Evolutionary conservation across 2,797 vertebrate genomes (phyloP).

Genomic region (Mus minutoides): DNA sequence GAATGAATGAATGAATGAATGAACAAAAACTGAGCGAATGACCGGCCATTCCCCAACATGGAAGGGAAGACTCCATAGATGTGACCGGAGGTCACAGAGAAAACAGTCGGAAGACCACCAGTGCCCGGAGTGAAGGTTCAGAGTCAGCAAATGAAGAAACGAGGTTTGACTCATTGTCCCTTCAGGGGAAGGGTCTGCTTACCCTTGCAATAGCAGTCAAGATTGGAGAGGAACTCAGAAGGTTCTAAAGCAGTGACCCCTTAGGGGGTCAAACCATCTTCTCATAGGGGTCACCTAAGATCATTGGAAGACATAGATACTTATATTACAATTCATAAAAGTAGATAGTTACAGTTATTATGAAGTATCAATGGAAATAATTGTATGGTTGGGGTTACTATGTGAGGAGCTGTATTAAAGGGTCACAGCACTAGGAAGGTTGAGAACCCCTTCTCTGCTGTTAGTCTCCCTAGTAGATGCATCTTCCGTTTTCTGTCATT

Average conservation of each 20-base stretch:
- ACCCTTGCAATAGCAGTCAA: not conserved
- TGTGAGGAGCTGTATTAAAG: not conserved
- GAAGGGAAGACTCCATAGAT: not conserved
- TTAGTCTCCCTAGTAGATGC: not conserved
- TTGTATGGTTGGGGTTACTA: not conserved
- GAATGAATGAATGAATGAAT: constrained; percentile 20
- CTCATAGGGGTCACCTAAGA: not conserved
- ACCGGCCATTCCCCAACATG: not conserved
- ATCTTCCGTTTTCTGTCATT: not conserved
- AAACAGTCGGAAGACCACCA: not conserved
- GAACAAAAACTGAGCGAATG: not conserved
- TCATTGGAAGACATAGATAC: not conserved
- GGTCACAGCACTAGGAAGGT: too few species aligned
- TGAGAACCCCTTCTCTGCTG: too few species aligned
- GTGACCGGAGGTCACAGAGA: not conserved
- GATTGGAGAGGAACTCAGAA: not conserved
- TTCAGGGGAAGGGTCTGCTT: not conserved
- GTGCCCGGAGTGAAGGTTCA: not conserved
- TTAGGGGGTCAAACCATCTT: not conserved
- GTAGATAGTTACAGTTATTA: not conserved
- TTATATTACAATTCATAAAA: not conserved
- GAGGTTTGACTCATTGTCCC: not conserved
- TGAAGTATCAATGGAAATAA: not conserved
- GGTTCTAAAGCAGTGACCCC: not conserved
- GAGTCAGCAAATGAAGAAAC: not conserved